Evolutionary conservation across 2,113 vertebrate species (phyloP), one percentile per base, ranked within the genome.

Genomic region (Siniperca knerii): DNA sequence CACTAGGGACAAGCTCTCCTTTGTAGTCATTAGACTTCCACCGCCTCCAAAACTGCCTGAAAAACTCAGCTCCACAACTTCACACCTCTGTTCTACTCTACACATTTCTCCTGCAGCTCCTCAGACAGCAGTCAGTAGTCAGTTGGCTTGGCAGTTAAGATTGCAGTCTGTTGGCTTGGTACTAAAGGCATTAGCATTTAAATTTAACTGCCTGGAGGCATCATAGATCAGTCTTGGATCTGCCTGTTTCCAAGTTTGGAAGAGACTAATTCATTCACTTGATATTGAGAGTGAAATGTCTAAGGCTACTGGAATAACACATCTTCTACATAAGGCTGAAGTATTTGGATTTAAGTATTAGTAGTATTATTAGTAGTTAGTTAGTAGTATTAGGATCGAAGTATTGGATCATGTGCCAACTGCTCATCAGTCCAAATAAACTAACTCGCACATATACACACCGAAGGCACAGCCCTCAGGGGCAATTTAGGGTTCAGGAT

Each of bases 141-240:
- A 72, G 70, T 62, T 44, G 75, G 29, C 60, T 60, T 69, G 84
- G 55, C 84, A 76, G 84, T 82, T 82, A 21, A 87, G 83, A 92
- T 87, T 86, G 87, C 76, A 64, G 72, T 93, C 67, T 80, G 77
- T 70, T 13, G 62, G 48, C 70, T 82, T 44, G 4, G 48, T 46
- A 76, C 68, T 85, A 50, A 89, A 81, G 54, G 86, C 76, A 93
- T 92, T 93, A 91, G 90, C 91, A 93, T 92, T 92, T 92, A 91
- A 85, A 93, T 91, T 54, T 78, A 79, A 85, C 66, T 85, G 86
- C 87, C 89, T 50, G 76, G 23, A 89, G 89, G 80, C 74, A 80
- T 92, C 89, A 80, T 79, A 86, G 69, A 92, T 92, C 85, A 90
- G 64, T 87, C 71, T 73, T 65, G 77, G 73, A 87, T 92, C 75